Conservation (phyloP, 2,113 vertebrate species). For the Isurus oxyrinchus region DNA sequence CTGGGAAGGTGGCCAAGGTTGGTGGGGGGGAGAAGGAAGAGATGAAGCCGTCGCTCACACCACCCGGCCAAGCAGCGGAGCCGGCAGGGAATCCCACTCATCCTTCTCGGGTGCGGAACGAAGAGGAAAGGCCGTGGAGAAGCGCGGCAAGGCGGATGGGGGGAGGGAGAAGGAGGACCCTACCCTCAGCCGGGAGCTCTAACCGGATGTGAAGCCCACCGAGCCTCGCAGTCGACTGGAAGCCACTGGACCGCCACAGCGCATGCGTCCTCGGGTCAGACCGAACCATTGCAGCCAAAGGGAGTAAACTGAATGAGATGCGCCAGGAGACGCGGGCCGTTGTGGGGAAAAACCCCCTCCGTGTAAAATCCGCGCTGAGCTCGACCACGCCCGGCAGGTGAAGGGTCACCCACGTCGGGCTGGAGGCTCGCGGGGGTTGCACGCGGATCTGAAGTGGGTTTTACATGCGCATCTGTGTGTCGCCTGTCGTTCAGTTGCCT, state of each 20-base stretch:
- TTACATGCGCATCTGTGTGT: too few species aligned
- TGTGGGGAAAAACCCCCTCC: too few species aligned
- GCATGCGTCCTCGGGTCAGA: not conserved
- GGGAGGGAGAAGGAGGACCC: too few species aligned
- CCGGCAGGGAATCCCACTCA: not conserved
- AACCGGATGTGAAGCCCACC: not conserved
- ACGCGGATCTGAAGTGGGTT: not conserved
- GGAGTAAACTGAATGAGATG: not conserved
- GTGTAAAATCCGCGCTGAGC: too few species aligned
- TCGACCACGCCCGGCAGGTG: not conserved
- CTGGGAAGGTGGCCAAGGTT: not conserved
- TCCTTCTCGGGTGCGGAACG: not conserved
- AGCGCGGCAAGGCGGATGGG: too few species aligned
- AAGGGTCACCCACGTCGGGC: not conserved
- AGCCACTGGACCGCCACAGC: not conserved
- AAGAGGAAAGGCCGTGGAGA: not conserved
- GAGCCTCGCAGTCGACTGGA: not conserved
- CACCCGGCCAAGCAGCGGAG: not conserved
- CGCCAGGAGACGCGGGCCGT: too few species aligned
- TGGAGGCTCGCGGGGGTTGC: rapidly evolving
- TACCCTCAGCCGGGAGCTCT: too few species aligned
- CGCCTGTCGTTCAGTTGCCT: too few species aligned
- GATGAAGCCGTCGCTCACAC: not conserved
- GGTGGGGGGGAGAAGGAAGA: too few species aligned
- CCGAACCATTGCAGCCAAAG: not conserved